Evolutionary conservation across 2,113 vertebrate species (phyloP).

Genomic region (Atherinomorus stipes): DNA sequence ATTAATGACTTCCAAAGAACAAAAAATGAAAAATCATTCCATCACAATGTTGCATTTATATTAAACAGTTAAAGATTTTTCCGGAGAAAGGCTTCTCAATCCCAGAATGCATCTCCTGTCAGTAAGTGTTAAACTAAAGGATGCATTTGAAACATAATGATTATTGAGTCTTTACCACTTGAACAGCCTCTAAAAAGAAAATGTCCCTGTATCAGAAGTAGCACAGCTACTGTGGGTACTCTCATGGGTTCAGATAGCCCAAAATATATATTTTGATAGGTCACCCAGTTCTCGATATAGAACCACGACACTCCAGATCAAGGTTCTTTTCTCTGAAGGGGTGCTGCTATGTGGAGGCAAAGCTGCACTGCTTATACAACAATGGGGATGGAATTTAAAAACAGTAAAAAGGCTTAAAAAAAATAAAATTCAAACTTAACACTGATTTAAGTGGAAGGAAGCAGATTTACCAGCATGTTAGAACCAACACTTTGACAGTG

Average conservation of each 20-base stretch:
- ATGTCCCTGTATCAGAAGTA: slow-evolving; percentile 58
- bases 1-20: background rate
- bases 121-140: background rate
- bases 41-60: too few relatives aligned
- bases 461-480: background rate
- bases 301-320: slow-evolving; percentile 42
- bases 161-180: slow-evolving; percentile 4
- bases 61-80: too few relatives aligned
- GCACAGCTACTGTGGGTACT: slow-evolving; percentile 57
- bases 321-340: slow-evolving; percentile 43
- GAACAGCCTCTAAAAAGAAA: slow-evolving; percentile 19
- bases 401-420: background rate
- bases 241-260: slow-evolving; percentile 69
- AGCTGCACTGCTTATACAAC: slow-evolving; percentile 19
- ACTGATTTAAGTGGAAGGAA: slow-evolving; percentile 6
- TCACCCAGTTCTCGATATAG: slow-evolving; percentile 79
- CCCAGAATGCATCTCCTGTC: background rate
- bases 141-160: background rate
- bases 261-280: slow-evolving; percentile 75
- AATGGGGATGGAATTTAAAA: slow-evolving; percentile 6
- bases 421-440: background rate
- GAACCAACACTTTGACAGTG: background rate
- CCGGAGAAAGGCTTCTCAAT: background rate
- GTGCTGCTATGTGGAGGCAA: slow-evolving; percentile 6
- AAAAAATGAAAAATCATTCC: background rate